Percentiles rank a stretch among this genome's conserved stretches.
Conservation (phyloP, 2,888 invertebrate genomes). For the Tineola bisselliella region DNA sequence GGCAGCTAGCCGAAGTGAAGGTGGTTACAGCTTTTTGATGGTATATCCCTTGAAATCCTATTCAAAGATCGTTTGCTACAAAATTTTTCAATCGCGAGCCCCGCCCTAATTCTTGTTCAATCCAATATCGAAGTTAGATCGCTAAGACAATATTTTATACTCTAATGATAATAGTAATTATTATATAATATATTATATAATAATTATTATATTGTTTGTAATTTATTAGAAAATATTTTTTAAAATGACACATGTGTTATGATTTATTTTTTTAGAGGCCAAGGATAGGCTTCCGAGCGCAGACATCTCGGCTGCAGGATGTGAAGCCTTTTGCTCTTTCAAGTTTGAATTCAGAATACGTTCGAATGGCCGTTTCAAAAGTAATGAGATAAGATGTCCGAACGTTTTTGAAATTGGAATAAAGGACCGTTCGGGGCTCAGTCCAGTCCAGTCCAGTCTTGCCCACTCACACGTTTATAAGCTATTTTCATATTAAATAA, state of each 20-base stretch:
- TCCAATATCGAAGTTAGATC: too few species aligned
- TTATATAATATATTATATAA: too few species aligned
- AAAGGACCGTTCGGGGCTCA: neutral
- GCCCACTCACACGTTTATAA: too few species aligned
- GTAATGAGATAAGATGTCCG: constrained; percentile 6
- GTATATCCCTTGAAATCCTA: neutral
- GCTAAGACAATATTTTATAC: too few species aligned
- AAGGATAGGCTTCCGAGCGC: neutral
- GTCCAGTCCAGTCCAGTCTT: too few species aligned
- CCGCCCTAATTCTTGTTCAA: neutral
- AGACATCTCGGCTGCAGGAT: neutral
- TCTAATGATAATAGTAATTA: too few species aligned
- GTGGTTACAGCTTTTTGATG: neutral
- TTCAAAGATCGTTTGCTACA: constrained; percentile 1
- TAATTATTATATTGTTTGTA: too few species aligned
- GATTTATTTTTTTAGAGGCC: too few species aligned
- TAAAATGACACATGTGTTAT: too few species aligned
- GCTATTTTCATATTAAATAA: too few species aligned
- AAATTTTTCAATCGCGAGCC: neutral
- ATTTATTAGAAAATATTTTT: too few species aligned
- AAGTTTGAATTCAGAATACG: constrained; percentile 2
- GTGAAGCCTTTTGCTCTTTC: neutral
- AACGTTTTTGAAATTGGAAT: neutral
- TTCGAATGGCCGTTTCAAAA: constrained; percentile 1
- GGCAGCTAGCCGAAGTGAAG: neutral